Evolutionary conservation across 2,888 invertebrate genomes (phyloP).

Genomic region (Andrena bicolor): DNA sequence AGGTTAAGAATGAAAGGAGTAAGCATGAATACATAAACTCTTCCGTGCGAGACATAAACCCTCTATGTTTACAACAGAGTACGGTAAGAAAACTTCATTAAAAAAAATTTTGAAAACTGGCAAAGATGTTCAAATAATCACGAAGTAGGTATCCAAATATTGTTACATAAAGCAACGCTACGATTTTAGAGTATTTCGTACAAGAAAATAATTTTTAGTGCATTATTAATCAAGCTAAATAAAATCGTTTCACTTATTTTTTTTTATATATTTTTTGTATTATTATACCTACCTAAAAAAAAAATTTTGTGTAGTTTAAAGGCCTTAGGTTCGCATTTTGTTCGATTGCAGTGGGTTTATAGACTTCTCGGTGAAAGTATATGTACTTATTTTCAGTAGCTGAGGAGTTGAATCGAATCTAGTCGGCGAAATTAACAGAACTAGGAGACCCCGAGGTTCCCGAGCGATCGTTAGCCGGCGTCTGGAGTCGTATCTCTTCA

Average conservation of each 20-base stretch:
- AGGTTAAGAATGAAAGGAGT: too few relatives aligned
- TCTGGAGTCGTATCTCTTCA: slow-evolving; percentile 70
- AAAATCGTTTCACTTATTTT: too few relatives aligned
- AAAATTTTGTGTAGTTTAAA: not conserved
- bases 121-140: too few relatives aligned
- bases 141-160: too few relatives aligned
- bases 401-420: not conserved
- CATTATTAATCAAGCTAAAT: not conserved
- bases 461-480: slow-evolving; percentile 30
- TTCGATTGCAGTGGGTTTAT: not conserved
- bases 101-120: too few relatives aligned
- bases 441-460: not conserved
- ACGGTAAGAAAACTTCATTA: too few relatives aligned
- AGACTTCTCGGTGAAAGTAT: not conserved
- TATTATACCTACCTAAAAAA: not conserved
- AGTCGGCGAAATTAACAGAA: not conserved
- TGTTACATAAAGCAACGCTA: too few relatives aligned
- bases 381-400: not conserved
- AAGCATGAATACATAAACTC: too few relatives aligned
- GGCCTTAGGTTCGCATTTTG: not conserved
- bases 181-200: too few relatives aligned
- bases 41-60: too few relatives aligned
- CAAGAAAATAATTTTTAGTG: too few relatives aligned
- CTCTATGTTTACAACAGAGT: too few relatives aligned
- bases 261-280: not conserved